phyloP scores from a whole-genome alignment of 2,113 vertebrate species.

The Melanostigma gelatinosum region DNA sequence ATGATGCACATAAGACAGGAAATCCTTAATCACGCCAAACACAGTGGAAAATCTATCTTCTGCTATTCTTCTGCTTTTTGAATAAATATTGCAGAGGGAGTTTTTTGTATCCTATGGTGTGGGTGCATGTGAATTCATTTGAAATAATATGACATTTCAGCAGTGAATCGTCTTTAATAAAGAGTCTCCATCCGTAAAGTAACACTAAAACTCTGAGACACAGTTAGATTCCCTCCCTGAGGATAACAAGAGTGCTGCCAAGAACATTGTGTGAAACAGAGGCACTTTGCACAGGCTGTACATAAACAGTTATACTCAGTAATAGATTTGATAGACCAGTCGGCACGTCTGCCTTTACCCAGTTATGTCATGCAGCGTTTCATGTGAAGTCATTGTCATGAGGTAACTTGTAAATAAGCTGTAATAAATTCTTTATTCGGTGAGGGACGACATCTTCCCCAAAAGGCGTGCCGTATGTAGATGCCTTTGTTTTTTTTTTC shows the following conservation, averaged over 20 bases:
- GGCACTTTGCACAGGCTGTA: conserved; percentile 44
- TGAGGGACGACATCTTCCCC: neutral
- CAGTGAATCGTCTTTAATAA: conserved; percentile 53
- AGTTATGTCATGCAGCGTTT: conserved; percentile 6
- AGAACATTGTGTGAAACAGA: conserved; percentile 64
- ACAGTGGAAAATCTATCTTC: conserved; percentile 50
- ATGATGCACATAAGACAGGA: conserved; percentile 16
- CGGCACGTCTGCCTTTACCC: conserved; percentile 24
- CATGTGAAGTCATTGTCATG: conserved; percentile 21
- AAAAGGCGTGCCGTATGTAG: conserved; percentile 5
- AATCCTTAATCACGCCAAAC: conserved; percentile 35
- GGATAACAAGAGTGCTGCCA: conserved; percentile 41
- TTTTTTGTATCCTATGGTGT: conserved; percentile 4
- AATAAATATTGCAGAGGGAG: neutral
- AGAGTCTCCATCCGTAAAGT: conserved; percentile 62
- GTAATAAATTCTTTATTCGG: conserved; percentile 11
- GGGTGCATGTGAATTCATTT: conserved; percentile 46
- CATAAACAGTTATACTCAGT: conserved; percentile 49
- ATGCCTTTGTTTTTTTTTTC: neutral
- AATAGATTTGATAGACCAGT: conserved; percentile 40
- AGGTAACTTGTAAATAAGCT: conserved; percentile 39
- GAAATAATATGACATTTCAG: conserved; percentile 58
- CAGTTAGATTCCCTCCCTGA: conserved; percentile 50
- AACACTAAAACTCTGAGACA: conserved; percentile 59
- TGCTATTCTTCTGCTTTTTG: conserved; percentile 18